A percentile compares a stretch with the other conserved stretches of the same genome.
These are phyloP conservation scores for Polydrusus tereticollis DNA, from an alignment of 2,888 invertebrate species.

Conservation along the genomic window DNA sequence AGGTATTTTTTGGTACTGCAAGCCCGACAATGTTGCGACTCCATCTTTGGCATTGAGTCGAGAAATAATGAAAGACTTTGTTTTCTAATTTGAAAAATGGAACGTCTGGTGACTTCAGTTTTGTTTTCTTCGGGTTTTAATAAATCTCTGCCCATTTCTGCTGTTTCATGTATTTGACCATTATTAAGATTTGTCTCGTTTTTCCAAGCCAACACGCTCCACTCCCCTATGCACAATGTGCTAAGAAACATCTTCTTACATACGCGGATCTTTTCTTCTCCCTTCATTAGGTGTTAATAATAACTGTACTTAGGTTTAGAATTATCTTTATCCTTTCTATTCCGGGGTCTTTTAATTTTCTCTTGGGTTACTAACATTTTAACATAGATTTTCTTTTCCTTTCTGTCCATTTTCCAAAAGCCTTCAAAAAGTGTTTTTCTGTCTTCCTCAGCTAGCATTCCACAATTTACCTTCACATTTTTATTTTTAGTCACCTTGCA, in stretches of 20 bases:
- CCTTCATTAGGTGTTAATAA: background rate
- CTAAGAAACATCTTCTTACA: conserved; percentile 5
- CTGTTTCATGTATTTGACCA: conserved; percentile 1
- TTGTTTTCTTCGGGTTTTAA: too few relatives aligned
- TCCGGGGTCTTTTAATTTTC: too few relatives aligned
- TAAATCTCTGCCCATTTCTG: background rate
- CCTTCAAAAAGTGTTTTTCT: background rate
- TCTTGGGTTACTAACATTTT: too few relatives aligned
- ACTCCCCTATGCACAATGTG: background rate
- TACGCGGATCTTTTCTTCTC: conserved; percentile 1
- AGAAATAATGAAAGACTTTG: conserved; percentile 25
- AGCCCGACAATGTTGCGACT: conserved; percentile 28
- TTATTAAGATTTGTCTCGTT: background rate
- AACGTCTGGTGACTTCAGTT: background rate
- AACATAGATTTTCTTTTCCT: too few relatives aligned
- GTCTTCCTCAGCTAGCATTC: background rate
- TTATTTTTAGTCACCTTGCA: conserved; percentile 8
- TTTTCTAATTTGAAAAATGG: too few relatives aligned
- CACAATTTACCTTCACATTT: conserved; percentile 1
- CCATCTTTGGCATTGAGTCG: conserved; percentile 22
- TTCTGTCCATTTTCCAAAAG: too few relatives aligned
- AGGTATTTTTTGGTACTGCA: conserved; percentile 28
- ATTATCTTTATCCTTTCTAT: conserved; percentile 20
- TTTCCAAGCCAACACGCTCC: background rate
- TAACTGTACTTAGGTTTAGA: conserved; percentile 12